Evolutionary conservation across 1,140 invertebrate species (phyloP), one percentile per base, ranked within the genome.

Genomic region (Drosophila burlai): DNA sequence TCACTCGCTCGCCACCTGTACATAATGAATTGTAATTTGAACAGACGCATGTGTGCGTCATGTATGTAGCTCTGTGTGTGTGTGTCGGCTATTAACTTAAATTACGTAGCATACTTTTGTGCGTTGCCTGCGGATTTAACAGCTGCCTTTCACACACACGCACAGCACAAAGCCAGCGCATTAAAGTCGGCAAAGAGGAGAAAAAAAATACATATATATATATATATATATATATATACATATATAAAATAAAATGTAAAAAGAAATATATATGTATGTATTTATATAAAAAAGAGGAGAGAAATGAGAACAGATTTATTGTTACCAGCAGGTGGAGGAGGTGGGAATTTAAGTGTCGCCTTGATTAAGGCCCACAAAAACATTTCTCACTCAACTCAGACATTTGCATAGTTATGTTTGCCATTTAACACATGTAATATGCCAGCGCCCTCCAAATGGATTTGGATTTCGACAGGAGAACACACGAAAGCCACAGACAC

Each of bases 11-110:
- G 38, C 47, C 42, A 59, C 61, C 65, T 89, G 65, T 64, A 63
- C 72, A 81, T 87, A 89, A 89, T 81, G 84, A 89, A 89, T 89
- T 89, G 84, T 90, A 90, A 89, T 89, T 84, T 89, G 78, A 89
- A 90, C 81, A 90, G 78, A 87, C 84, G 71, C 54, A n/a, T 67
- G 34, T 11, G 49, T 57, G 34, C 7, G 31, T 5, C 24, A 13
- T 43, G 38, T 24, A n/a, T 47, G 16, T 52, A n/a, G n/a, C 15
- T 38, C 21, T 38, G 31, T 38, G 61, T 26, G 46, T 78, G 63
- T 52, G 49, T 42, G 74, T 50, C 62, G 50, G 85, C 77, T 89
- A 89, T 90, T 89, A 83, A 89, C 81, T 89, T 78, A 84, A 90
- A 89, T 90, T 89, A 89, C 81, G 78, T 81, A 81, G 84, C 85